These are phyloP conservation scores for Meandrusa payeni DNA, from an alignment of 2,888 invertebrate species.

Conservation along the genomic window DNA sequence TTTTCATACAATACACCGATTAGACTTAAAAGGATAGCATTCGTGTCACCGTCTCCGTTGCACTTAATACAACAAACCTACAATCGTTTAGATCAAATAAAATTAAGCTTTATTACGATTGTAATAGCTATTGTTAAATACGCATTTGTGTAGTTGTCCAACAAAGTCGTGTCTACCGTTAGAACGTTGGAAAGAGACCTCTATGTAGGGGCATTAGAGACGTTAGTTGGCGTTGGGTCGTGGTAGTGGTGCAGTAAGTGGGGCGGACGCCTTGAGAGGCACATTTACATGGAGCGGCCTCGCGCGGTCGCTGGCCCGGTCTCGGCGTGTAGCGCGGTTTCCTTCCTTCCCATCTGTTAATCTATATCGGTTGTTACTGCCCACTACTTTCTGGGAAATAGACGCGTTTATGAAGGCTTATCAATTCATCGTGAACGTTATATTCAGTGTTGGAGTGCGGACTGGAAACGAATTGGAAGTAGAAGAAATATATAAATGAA, in stretches of 20 bases:
- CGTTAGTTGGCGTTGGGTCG: conserved; percentile 29
- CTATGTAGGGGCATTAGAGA: conserved; percentile 22
- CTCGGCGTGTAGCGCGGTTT: conserved; percentile 44
- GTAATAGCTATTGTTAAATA: not conserved
- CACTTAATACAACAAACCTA: conserved; percentile 41
- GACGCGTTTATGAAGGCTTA: not conserved
- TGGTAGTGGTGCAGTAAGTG: conserved; percentile 51
- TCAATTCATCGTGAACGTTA: no score
- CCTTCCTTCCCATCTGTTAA: conserved; percentile 58
- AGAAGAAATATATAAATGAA: no score
- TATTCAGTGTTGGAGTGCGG: no score
- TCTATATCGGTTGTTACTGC: conserved; percentile 15
- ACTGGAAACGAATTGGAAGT: no score
- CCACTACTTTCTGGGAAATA: not conserved
- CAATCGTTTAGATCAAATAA: conserved; percentile 10
- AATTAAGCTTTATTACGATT: not conserved
- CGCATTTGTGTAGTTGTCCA: not conserved
- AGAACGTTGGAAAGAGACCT: not conserved
- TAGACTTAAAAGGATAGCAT: conserved; percentile 68
- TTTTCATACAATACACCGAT: conserved; percentile 58
- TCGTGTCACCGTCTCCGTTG: conserved; percentile 62
- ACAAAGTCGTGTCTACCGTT: not conserved
- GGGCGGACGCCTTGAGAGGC: conserved; percentile 71
- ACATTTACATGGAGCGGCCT: conserved; percentile 72
- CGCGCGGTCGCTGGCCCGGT: conserved; percentile 57